Evolutionary conservation across 2,888 invertebrate genomes (phyloP), one percentile per base, ranked within the genome.

Genomic region (Mylabris sibirica): DNA sequence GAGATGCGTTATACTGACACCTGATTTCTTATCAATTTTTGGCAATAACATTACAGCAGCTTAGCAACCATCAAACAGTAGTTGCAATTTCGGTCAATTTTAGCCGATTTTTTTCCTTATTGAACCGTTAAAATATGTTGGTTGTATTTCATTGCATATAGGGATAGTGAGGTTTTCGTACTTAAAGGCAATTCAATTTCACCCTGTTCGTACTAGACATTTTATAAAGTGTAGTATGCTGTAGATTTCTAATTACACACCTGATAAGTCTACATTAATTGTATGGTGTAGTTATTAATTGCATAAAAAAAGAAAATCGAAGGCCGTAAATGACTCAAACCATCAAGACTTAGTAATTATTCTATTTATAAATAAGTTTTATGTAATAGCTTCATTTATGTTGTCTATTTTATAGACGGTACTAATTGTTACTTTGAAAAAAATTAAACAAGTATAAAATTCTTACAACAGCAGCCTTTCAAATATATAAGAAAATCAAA

Each of bases 361-460:
- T 57, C 22, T 26, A 57, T 57, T 26, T 57, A 57, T 57, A 53
- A 53, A 57, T 57, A n/a, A n/a, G 22, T 57, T 24, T 14, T 14
- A 57, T 57, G 14, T 14, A 53, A 53, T 53, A 53, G 12, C 4
- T 44, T 44, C n/a, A 44, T 17, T 44, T 8, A 14, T 38, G n/a
- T 9, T 53, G 24, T 24, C 22, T 11, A 11, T 53, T 53, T 20
- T 49, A 22, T 24, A 53, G 53, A 24, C 17, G n/a, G 17, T 6
- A n/a, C 12, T 14, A 14, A 38, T 38, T 38, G 38, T 12, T 44
- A 12, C 0, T 44, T 17, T 44, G n/a, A 30, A 30, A 30, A 30
- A 30, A 30, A n/a, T n/a, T 30, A 30, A 30, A 30, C 8, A 17
- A 53, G 5, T 53, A 12, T 53, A 3, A 12, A 12, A 2, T 26